phyloP scores from a whole-genome alignment of 2,888 invertebrate species.

The Lissocephala sabroskyi region DNA sequence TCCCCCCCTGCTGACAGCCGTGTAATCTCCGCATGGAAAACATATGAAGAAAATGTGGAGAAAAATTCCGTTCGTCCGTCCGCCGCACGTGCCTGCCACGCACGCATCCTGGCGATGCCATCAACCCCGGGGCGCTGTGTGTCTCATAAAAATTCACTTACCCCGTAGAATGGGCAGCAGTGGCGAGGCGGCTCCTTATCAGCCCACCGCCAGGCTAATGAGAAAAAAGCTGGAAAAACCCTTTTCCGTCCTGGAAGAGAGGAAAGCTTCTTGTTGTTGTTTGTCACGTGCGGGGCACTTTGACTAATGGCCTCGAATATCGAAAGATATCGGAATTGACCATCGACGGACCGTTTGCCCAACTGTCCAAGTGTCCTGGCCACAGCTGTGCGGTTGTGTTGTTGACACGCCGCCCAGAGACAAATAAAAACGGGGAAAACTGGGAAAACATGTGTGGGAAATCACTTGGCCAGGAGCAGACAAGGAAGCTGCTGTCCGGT shows the following conservation, averaged over 20 bases:
- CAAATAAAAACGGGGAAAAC: slow-evolving; percentile 6
- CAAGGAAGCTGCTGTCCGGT: too few species aligned
- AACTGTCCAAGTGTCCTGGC: slow-evolving; percentile 9
- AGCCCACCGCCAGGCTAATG: neutral
- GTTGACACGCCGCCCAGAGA: slow-evolving; percentile 12
- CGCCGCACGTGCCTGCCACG: slow-evolving; percentile 22
- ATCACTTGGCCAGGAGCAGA: slow-evolving; percentile 33
- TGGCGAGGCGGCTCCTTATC: too few species aligned
- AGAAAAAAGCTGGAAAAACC: too few species aligned
- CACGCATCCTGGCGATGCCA: slow-evolving; percentile 44
- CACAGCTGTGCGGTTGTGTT: slow-evolving; percentile 54
- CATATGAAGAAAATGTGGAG: slow-evolving; percentile 15
- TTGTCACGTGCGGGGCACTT: slow-evolving; percentile 39
- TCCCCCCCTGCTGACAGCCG: slow-evolving; percentile 37
- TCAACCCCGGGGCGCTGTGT: slow-evolving; percentile 30
- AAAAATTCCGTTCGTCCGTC: neutral
- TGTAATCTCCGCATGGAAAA: slow-evolving; percentile 52
- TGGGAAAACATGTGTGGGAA: slow-evolving; percentile 53
- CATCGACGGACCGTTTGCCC: neutral
- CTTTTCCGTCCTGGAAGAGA: slow-evolving; percentile 15
- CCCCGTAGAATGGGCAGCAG: too few species aligned
- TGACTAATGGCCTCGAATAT: slow-evolving; percentile 41
- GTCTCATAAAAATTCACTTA: slow-evolving; percentile 52
- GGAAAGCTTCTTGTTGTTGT: slow-evolving; percentile 11
- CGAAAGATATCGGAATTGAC: too few species aligned